Percentiles rank a stretch among this genome's conserved stretches.
Conservation (phyloP, 2,888 invertebrate species). For the Aradus depressus region DNA sequence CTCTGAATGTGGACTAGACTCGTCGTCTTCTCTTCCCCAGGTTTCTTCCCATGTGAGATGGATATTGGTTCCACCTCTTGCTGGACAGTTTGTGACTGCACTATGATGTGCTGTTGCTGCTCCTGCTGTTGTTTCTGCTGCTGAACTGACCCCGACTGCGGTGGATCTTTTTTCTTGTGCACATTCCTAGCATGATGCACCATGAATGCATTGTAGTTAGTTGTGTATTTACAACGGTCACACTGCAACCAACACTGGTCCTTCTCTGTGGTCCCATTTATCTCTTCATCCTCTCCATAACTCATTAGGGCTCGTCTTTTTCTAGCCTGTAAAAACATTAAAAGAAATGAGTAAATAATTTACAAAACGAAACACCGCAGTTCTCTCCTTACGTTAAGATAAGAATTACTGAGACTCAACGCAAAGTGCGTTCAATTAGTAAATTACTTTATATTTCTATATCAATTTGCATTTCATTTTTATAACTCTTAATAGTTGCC, state of each 20-base stretch:
- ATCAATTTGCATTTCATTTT: too few species aligned
- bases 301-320: conserved; percentile 23
- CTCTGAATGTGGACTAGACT: conserved; percentile 12
- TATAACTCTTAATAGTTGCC: too few species aligned
- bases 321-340: conserved; percentile 21
- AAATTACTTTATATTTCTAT: too few species aligned
- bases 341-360: too few species aligned
- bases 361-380: too few species aligned
- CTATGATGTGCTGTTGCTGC: conserved; percentile 5
- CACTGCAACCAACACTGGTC: conserved; percentile 36
- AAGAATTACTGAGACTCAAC: too few species aligned
- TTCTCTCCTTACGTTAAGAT: too few species aligned
- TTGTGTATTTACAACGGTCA: conserved; percentile 37
- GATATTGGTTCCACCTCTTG: background rate
- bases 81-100: background rate
- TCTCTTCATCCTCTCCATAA: conserved; percentile 19
- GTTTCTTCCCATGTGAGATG: conserved; percentile 8
- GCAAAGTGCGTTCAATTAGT: too few species aligned
- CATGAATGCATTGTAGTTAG: conserved; percentile 35
- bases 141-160: conserved; percentile 17
- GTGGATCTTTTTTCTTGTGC: conserved; percentile 26
- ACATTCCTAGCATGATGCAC: conserved; percentile 35
- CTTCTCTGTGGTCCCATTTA: conserved; percentile 27
- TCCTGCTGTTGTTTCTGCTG: conserved; percentile 2
- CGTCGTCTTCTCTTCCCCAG: conserved; percentile 13